Conservation (phyloP, 1,140 invertebrate genomes). For the Venturia canescens region DNA sequence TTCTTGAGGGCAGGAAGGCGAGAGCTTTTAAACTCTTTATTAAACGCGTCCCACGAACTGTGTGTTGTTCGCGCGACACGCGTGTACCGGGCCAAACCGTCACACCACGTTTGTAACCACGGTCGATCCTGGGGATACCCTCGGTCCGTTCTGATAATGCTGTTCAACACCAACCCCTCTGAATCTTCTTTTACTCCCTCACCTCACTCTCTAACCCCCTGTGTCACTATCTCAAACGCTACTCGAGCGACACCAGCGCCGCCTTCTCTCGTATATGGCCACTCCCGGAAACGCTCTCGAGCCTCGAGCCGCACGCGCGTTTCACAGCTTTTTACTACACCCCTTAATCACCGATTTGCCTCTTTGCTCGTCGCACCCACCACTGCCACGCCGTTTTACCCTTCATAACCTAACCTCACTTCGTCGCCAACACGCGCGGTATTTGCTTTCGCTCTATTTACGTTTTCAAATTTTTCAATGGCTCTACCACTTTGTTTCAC, state of each 20-base stretch:
- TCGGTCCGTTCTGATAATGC: constrained; percentile 25
- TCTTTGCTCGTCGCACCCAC: too few species aligned
- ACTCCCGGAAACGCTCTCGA: not conserved
- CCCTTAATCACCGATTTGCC: not conserved
- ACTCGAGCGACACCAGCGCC: constrained; percentile 6
- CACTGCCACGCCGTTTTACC: too few species aligned
- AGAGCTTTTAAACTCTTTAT: not conserved
- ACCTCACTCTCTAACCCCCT: not conserved
- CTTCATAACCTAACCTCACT: too few species aligned
- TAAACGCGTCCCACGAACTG: constrained; percentile 11
- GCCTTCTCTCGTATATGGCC: not conserved
- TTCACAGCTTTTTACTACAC: not conserved
- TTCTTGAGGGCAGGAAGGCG: not conserved
- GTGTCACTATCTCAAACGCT: not conserved
- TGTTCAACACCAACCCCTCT: constrained; percentile 5
- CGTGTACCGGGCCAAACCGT: constrained; percentile 19
- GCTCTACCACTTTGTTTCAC: too few species aligned
- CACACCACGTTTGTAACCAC: constrained; percentile 31
- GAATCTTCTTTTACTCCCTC: not conserved
- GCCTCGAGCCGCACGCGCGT: not conserved
- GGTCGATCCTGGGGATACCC: constrained; percentile 33
- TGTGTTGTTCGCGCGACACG: constrained; percentile 1
- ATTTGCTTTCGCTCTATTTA: too few species aligned
- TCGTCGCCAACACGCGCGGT: too few species aligned
- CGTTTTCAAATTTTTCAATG: too few species aligned